Base-by-base conservation (phyloP, 2,113 vertebrate species). In the Gallinago paraguaiae region DNA sequence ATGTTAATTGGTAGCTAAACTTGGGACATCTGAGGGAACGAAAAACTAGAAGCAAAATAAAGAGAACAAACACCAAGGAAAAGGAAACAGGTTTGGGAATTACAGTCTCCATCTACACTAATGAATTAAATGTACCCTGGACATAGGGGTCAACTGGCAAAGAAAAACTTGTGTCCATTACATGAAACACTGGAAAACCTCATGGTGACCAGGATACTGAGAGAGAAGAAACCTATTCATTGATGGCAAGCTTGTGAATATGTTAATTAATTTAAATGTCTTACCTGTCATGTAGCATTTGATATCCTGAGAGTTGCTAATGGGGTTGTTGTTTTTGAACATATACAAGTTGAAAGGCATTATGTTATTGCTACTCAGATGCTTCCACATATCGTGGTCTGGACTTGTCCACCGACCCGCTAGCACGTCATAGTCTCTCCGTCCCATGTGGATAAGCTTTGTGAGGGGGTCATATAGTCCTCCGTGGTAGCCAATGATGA, bases 241-340 rank as follows among this genome's bases (percentile, higher is more conserved):
- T 10, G 43, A 65, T 2, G 8, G 59, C 13, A 61, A 91, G 31
- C 37, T 65, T 82, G 54, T 72, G n/a, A 90, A 69, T 43, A 63
- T 43, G 41, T 54, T 81, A 63, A 94, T 78, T 86, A 86, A 89
- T 70, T 78, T 79, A 91, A 90, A 88, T 30, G 23, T 65, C 97
- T 97, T 96, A 99, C 99, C 99, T 94, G 99, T 99, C 99, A 99
- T 99, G 98, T 99, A 99, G 97, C 99, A 99, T 94, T 99, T 99
- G 96, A 98, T 99, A 97, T 99, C 99, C 96, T 99, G 98, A n/a
- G 98, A 98, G 96, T 99, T 99, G 98, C 99, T 99, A 91, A 99
- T 98, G 24, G 99, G 99, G 76, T 99, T 99, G 98, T 99, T 99
- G 95, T 99, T 99, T 97, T 99, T 99, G 97, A 99, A 99, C 99